Evolutionary conservation across 2,888 invertebrate species (phyloP), one percentile per base, ranked within the genome.

Genomic region (Aquatica leii): DNA sequence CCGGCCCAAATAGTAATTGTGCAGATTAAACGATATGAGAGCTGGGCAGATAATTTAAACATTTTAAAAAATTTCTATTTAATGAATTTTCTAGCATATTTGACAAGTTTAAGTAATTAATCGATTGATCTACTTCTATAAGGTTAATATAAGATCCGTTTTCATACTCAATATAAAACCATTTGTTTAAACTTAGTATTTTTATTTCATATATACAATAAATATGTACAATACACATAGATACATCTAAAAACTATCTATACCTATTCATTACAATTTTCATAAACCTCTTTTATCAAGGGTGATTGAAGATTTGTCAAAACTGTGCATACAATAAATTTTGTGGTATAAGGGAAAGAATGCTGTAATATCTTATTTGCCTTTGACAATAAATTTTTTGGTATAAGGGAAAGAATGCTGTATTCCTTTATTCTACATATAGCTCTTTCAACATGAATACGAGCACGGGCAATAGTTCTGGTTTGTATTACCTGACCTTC

Each of bases 361-460:
- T n/a, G n/a, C 18, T 55, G 46, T 2, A 17, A 55, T 15, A 55
- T 17, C 4, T n/a, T 17, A 1, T 40, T 12, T 2, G 55, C 21
- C 9, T 21, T 1, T 6, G 2, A 20, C 1, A 17, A 12, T 15
- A 55, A 34, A 6, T 1, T 2, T 14, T 2, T 1, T 6, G 43
- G 17, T 5, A 43, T 24, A 1, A 18, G 1, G 4, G 1, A 8
- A 12, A 40, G 14, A 2, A 58, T 58, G 11, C 61, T 62, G 17
- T 52, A 71, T 37, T 31, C 15, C 50, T 70, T 73, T 17, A 73
- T 69, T 35, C 71, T 34, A 34, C 55, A n/a, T n/a, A n/a, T n/a
- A n/a, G n/a, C n/a, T n/a, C n/a, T n/a, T n/a, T n/a, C n/a, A n/a
- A n/a, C n/a, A 35, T 14, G 40, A 6, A 40, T n/a, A 6, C 40